phyloP scores from a whole-genome alignment of 2,888 invertebrate genomes.

The Ceraclea dissimilis region DNA sequence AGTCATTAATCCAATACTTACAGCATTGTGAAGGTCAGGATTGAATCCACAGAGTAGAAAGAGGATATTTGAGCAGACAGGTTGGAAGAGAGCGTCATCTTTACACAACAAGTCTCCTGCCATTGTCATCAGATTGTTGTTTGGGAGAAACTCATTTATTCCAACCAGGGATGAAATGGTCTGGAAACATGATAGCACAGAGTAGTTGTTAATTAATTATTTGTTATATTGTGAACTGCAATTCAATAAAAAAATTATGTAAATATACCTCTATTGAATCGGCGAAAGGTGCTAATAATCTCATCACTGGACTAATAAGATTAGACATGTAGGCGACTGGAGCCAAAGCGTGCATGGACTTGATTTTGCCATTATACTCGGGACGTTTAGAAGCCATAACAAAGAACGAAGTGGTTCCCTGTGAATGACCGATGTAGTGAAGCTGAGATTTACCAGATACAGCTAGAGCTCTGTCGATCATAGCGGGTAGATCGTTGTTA shows the following conservation, averaged over 20 bases:
- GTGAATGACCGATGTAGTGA: slow-evolving; percentile 66
- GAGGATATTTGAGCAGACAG: slow-evolving; percentile 41
- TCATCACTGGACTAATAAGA: slow-evolving; percentile 43
- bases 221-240: no score
- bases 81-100: slow-evolving; percentile 32
- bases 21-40: slow-evolving; percentile 36
- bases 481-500: slow-evolving; percentile 64
- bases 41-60: slow-evolving; percentile 44
- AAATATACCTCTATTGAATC: slow-evolving; percentile 41
- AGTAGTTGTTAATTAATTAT: no score
- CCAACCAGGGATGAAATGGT: slow-evolving; percentile 35
- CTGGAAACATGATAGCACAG: slow-evolving; percentile 25
- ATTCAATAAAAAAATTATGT: no score
- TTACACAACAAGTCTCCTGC: slow-evolving; percentile 33
- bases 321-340: slow-evolving; percentile 51
- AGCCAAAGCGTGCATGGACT: slow-evolving; percentile 51
- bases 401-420: slow-evolving; percentile 58
- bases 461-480: slow-evolving; percentile 57
- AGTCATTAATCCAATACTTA: slow-evolving; percentile 31
- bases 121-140: slow-evolving; percentile 30
- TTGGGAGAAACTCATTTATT: slow-evolving; percentile 44
- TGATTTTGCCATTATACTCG: slow-evolving; percentile 53
- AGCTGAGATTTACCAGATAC: slow-evolving; percentile 50
- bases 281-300: slow-evolving; percentile 40
- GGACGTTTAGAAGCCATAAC: slow-evolving; percentile 50